Evolutionary conservation across 2,888 invertebrate species (phyloP), one percentile per base, ranked within the genome.

Genomic region (Cerceris rybyensis): DNA sequence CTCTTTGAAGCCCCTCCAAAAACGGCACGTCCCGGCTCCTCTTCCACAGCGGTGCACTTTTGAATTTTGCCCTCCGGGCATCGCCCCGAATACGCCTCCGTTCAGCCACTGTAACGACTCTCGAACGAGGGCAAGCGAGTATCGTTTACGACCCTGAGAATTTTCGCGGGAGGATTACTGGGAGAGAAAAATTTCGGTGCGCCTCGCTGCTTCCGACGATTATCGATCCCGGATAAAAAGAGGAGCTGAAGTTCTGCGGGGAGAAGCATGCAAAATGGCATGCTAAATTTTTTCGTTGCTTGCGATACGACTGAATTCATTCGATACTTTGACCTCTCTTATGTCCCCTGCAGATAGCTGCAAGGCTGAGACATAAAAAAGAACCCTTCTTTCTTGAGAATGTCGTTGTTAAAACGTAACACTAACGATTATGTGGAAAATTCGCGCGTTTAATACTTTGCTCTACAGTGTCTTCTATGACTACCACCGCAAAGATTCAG

Each of bases 61-160:
- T 60, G 67, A 68, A 68, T 81, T 77, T 67, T 57, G 52, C 68
- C 70, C 64, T 14, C 66, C 70, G 39, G 66, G 66, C 58, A 70
- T 70, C 66, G 70, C 54, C 61, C 50, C 50, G 54, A 59, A 55
- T 60, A 55, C 16, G 46, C 13, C 64, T 17, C 57, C 46, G 64
- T 65, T 52, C 68, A 59, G 60, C 59, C 76, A 60, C 70, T 65
- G 60, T 67, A 79, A 79, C 69, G 75, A 59, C 72, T 63, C 71
- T 67, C 52, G 75, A 79, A 80, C 69, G 58, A 69, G 61, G 42
- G 39, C 69, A 41, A 65, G 52, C 61, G 39, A 69, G 75, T 72
- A 67, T 80, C 79, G 75, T 72, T 80, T 70, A 72, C 71, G 75
- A 70, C 8, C 66, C 75, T 75, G 75, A 63, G 79, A 80, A 80